Base-by-base conservation (phyloP, 2,888 invertebrate genomes). In the Orthonychiurus folsomi region DNA sequence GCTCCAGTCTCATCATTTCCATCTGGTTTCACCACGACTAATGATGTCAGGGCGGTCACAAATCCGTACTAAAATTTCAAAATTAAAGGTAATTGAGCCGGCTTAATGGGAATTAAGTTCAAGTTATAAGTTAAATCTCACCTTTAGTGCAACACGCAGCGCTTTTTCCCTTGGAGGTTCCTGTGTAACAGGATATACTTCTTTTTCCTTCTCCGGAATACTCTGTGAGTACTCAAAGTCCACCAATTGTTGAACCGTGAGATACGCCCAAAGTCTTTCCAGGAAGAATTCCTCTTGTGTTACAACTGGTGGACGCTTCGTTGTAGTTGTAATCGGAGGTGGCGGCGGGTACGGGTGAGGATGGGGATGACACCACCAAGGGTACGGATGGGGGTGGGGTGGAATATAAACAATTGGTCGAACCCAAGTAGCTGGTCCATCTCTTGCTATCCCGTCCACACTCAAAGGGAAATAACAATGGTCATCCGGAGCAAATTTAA, bases 31-130 rank as follows among this genome's bases (percentile, higher is more conserved):
- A 84, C 84, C 1, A 86, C 85, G 26, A 86, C 83, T 67, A 86
- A 76, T 1, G 86, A 85, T 2, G 84, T 86, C 57, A 86, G 78
- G 3, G 85, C 82, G 0, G 86, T 86, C n/a, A 86, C 86, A 74
- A 86, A 85, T 53, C 81, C 80, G 72, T 85, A 86, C 83, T 84
- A 75, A 59, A 75, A 74, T 61, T 56, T 50, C 18, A 59, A 28
- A 60, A 62, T n/a, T n/a, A n/a, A n/a, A n/a, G n/a, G n/a, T n/a
- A n/a, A n/a, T n/a, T 27, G 50, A 37, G 37, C 5, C 15, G 15
- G 5, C 37, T 5, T 12, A 12, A 24, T 57, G 26, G 5, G 9
- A 25, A 12, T n/a, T 25, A 2, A 2, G 2, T 57, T 15, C n/a
- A 27, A 21, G 26, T 57, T 27, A 3, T 28, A 12, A n/a, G 3